These are phyloP conservation scores for Spermophilus dauricus DNA, from an alignment of 2,113 vertebrate genomes.

Conservation along the genomic window DNA sequence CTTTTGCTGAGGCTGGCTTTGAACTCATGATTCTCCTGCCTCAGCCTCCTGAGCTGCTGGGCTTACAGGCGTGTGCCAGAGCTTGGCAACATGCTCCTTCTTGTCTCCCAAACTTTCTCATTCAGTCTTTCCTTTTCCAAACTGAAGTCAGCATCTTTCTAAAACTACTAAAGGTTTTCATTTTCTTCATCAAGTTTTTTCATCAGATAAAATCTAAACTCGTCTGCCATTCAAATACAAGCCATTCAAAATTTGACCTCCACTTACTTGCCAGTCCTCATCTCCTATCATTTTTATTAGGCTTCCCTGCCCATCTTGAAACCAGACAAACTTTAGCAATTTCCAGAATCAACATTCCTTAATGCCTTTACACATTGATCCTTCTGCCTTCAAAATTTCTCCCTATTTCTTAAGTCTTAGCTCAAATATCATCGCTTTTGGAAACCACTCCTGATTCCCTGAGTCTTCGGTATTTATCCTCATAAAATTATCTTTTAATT, in stretches of 20 bases:
- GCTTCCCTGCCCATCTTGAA: neutral
- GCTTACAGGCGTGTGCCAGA: too few relatives aligned
- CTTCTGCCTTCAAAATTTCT: neutral
- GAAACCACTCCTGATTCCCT: neutral
- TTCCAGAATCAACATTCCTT: constrained; percentile 40
- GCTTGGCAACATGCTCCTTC: neutral
- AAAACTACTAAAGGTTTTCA: neutral
- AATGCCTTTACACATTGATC: neutral
- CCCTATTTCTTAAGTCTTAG: neutral
- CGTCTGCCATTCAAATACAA: neutral
- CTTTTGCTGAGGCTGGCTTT: too few relatives aligned
- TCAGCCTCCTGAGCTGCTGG: too few relatives aligned
- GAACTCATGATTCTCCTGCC: too few relatives aligned
- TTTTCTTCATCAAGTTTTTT: neutral
- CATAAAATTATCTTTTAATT: neutral
- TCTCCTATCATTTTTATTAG: neutral
- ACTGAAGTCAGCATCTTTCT: neutral
- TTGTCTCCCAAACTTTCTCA: neutral
- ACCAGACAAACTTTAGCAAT: neutral
- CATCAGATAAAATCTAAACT: neutral
- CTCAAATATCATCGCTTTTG: neutral
- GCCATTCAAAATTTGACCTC: neutral
- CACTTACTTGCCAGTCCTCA: neutral
- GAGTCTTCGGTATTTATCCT: neutral
- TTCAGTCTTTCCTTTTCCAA: neutral